These are phyloP conservation scores for Rhimphoctona megacephalus DNA, from an alignment of 2,888 invertebrate genomes.

Conservation along the genomic window DNA sequence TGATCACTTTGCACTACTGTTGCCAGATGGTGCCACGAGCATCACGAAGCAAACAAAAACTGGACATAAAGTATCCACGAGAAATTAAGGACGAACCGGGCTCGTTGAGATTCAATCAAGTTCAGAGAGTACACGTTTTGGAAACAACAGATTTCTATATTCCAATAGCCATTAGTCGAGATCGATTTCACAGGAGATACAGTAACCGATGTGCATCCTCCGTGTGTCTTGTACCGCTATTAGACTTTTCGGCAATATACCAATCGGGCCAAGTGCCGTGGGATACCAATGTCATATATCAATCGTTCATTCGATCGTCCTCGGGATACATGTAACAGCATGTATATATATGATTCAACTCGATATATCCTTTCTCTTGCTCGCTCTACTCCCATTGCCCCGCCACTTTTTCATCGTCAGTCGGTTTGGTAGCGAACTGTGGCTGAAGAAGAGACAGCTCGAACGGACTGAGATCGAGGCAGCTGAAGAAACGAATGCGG, in stretches of 20 bases:
- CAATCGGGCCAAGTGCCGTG: conserved; percentile 39
- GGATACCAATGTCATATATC: conserved; percentile 30
- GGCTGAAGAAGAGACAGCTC: background rate
- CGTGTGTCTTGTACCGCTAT: too few relatives aligned
- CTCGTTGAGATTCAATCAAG: background rate
- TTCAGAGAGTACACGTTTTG: background rate
- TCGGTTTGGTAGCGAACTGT: conserved; percentile 19
- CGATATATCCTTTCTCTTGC: background rate
- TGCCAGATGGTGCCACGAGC: conserved; percentile 44
- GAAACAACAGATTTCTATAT: background rate
- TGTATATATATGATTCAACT: background rate
- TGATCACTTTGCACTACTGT: conserved; percentile 33
- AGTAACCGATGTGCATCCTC: background rate
- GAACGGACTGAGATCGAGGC: background rate
- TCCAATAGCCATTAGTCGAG: background rate
- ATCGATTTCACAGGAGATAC: background rate
- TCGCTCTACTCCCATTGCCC: background rate
- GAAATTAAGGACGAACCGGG: background rate
- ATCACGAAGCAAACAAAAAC: conserved; percentile 13
- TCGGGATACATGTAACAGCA: background rate
- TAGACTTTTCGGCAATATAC: background rate
- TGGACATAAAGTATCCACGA: background rate
- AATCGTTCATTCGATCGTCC: conserved; percentile 26
- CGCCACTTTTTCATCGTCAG: background rate
- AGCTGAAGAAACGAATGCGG: conserved; percentile 21